Base-by-base conservation (phyloP, 2,797 vertebrate species). In the Chrysocyon brachyurus region DNA sequence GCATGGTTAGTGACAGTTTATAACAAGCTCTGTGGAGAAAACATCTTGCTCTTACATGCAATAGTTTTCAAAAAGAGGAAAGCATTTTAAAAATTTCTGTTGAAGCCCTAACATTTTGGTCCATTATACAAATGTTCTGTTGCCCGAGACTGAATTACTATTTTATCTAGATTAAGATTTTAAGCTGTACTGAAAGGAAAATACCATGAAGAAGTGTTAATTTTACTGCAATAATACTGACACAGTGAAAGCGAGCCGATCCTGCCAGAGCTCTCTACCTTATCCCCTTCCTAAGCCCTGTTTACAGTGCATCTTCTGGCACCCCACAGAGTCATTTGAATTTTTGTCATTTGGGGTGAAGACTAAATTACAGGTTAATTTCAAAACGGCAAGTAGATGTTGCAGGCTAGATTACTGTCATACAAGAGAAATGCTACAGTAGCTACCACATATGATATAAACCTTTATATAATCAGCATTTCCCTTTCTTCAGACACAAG, bases 351-450 rank as follows among this genome's bases (percentile, higher is more conserved):
- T 99, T 99, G 98, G 99, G 99, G 98, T 99, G 99, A 99, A 99
- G 98, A 99, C 98, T 98, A 99, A 99, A 99, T 99, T 99, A 98
- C 98, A 99, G 99, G 99, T 99, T 99, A 99, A 99, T 99, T 99
- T 99, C 98, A 98, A 99, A 98, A 98, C 98, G 89, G 98, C 98
- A 98, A 98, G 98, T 98, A 98, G 98, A 99, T 99, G 99, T 98
- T 98, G 99, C 99, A 98, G 98, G 98, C 98, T 98, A 98, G 98
- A 99, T 99, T 98, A 99, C 98, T 98, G 98, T 98, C 99, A 98
- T 97, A 98, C 97, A 98, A 98, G 97, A 97, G 97, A 98, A 98
- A 98, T 97, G 98, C 98, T 98, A 98, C 94, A 96, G 98, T 97
- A 98, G 98, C 96, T 98, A 98, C 98, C 96, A 98, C 36, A 98